A percentile compares a stretch with the other conserved stretches of the same genome.
These are phyloP conservation scores for Pitangus sulphuratus DNA, from an alignment of 2,797 vertebrate species.

Conservation along the genomic window DNA sequence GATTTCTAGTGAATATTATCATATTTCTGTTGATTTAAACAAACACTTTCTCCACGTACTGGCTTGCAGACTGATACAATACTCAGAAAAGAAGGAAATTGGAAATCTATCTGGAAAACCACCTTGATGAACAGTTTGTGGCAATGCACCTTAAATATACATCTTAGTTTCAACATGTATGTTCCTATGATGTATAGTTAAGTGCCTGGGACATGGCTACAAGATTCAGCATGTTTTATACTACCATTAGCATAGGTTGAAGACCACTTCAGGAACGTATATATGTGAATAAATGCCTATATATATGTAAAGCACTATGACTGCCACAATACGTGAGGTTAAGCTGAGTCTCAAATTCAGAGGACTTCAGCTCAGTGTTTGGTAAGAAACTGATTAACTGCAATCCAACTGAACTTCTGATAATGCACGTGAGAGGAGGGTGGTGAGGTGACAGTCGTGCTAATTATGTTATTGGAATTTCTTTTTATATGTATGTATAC, in stretches of 20 bases:
- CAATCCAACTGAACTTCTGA: background rate
- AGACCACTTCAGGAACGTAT: background rate
- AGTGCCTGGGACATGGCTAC: accelerated
- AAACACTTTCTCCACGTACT: background rate
- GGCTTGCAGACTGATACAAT: background rate
- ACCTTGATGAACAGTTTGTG: background rate
- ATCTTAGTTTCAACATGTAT: background rate
- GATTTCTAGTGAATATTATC: background rate
- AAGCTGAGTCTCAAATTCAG: background rate
- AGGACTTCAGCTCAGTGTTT: background rate
- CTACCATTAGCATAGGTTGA: background rate
- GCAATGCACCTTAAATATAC: accelerated
- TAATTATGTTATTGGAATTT: background rate
- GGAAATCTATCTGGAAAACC: background rate
- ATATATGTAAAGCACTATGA: background rate
- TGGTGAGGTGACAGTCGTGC: background rate
- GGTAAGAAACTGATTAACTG: background rate
- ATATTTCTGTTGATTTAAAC: background rate
- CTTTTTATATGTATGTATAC: background rate
- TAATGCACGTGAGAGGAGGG: background rate
- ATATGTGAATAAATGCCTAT: too few species aligned
- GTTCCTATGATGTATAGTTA: background rate
- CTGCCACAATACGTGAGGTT: background rate
- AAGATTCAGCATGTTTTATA: background rate
- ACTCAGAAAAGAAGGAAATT: background rate